Evolutionary conservation across 2,888 invertebrate genomes (phyloP), one percentile per base, ranked within the genome.

Genomic region (Tricholauxania praeusta): DNA sequence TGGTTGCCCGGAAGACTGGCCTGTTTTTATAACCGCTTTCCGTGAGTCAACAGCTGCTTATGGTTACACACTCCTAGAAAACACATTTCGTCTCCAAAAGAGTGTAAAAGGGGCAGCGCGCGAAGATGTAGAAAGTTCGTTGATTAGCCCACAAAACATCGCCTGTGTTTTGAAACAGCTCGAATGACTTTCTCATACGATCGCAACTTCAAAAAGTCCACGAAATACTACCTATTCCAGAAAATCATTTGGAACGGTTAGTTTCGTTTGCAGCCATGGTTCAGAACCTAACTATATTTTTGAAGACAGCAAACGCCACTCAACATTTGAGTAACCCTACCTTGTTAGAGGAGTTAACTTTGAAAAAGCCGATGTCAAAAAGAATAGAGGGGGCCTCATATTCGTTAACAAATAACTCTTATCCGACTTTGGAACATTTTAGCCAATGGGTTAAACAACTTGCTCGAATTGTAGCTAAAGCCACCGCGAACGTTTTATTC

Each of bases 201-300:
- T 53, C 53, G n/a, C 53, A 53, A 53, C n/a, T n/a, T 53, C 53
- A 53, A n/a, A 14, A 53, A 4, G 60, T 39, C 15, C 28, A 39
- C 28, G 32, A 60, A 22, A 60, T 60, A 32, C n/a, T 3, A 28
- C 60, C 8, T 22, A 60, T 60, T 64, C 12, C 39, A 47, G 63
- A 48, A 48, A 48, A 64, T 47, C 47, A 60, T 32, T 60, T 60
- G 72, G 59, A 78, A 72, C 48, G 70, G 15, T 60, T 60, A 39
- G 28, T 39, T 22, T 22, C 28, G 12, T 60, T 60, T 60, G 28
- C 60, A 32, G 28, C 28, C 28, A 60, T 22, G 15, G 60, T 60
- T 60, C 60, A 60, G 15, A 60, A 22, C 39, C 60, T 60, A 2
- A 60, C 32, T 1, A 60, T 39, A 60, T 60, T 60, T 60, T 60